Percentiles rank a stretch among this genome's conserved stretches.
Evolutionary conservation across 2,797 vertebrate genomes (phyloP).

Genomic region (Schizopygopsis malacanthus): DNA sequence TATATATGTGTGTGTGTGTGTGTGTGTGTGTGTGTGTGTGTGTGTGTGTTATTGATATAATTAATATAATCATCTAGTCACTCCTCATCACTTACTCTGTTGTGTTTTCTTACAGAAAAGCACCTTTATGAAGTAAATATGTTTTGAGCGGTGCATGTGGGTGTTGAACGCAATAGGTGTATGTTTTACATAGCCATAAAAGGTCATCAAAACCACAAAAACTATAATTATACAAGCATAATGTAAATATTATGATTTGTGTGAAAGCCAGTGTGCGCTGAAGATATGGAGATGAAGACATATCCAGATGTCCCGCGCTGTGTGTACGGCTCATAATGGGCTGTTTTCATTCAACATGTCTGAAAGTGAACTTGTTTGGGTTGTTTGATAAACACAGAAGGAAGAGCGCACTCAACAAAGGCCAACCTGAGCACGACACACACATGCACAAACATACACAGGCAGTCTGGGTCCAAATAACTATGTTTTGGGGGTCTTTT

Average conservation of each 20-base stretch:
- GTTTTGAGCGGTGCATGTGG: constrained; percentile 54
- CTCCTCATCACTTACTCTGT: constrained; percentile 38
- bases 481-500: background rate
- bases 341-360: constrained; percentile 63
- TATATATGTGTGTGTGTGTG: no score
- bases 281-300: constrained; percentile 59
- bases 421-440: constrained; percentile 21
- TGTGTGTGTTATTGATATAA: background rate
- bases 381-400: constrained; percentile 67
- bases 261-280: constrained; percentile 53
- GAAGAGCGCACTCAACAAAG: constrained; percentile 58
- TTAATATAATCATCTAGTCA: background rate
- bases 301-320: constrained; percentile 65
- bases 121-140: constrained; percentile 64
- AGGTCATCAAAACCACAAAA: constrained; percentile 61
- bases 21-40: no score
- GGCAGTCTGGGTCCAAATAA: background rate
- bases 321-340: constrained; percentile 63
- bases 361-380: constrained; percentile 66
- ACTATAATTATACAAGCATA: constrained; percentile 64
- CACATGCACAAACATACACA: constrained; percentile 18
- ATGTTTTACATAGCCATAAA: constrained; percentile 65
- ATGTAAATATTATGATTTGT: constrained; percentile 68
- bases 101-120: constrained; percentile 52
- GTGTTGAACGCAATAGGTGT: constrained; percentile 62